A percentile compares a stretch with the other conserved stretches of the same genome.
Evolutionary conservation across 2,113 vertebrate genomes (phyloP).

Genomic region (Hylia prasina): DNA sequence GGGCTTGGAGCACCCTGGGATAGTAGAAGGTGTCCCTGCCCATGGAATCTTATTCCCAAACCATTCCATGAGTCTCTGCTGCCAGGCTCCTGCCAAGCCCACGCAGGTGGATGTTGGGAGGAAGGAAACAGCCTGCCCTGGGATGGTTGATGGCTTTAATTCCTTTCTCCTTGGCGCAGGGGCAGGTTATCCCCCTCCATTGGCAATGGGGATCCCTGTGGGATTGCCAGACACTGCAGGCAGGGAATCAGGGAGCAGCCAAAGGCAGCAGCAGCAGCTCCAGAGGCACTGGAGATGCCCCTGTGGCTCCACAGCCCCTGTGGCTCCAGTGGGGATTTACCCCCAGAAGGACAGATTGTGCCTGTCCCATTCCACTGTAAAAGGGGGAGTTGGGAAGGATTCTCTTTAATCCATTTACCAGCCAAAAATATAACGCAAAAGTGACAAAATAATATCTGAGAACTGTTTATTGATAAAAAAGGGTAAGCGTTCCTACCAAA

Average conservation of each 20-base stretch:
- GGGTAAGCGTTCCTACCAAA: neutral
- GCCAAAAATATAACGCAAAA: accelerated
- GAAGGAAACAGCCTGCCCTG: neutral
- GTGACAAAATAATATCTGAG: neutral
- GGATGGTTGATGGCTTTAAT: neutral
- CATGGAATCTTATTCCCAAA: neutral
- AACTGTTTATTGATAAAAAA: accelerated
- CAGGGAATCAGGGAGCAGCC: neutral
- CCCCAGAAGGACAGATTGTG: neutral
- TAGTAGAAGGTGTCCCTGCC: accelerated
- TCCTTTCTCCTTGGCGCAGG: neutral
- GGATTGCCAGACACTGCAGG: accelerated
- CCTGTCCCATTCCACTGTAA: neutral
- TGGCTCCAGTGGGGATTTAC: neutral
- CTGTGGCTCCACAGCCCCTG: accelerated
- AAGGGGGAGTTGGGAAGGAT: neutral
- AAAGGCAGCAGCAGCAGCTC: neutral
- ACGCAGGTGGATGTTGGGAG: accelerated
- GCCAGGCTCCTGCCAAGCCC: neutral
- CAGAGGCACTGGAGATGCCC: neutral
- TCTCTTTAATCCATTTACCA: neutral
- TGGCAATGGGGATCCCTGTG: neutral
- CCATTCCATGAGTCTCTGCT: accelerated
- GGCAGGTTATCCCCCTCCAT: accelerated
- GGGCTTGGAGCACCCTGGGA: neutral